Conservation (phyloP, 2,888 invertebrate species). For the Amblyjoppa proteus region DNA sequence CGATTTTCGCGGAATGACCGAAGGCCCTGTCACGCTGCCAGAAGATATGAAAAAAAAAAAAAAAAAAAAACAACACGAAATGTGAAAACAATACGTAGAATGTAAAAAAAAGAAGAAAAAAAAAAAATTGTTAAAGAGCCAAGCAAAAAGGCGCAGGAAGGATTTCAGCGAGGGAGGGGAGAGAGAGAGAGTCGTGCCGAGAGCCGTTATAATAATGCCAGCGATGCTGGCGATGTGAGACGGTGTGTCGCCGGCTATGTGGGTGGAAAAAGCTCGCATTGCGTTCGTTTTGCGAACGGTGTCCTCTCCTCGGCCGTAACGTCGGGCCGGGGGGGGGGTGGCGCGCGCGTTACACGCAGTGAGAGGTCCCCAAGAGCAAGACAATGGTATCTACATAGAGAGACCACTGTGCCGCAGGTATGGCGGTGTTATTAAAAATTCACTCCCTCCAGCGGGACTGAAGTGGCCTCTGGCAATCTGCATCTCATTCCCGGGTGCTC, state of each 20-base stretch:
- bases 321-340: constrained; percentile 1
- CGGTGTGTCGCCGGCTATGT: constrained; percentile 23
- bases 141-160: constrained; percentile 7
- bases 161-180: constrained; percentile 3
- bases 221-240: constrained; percentile 37
- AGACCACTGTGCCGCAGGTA: constrained; percentile 76
- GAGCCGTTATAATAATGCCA: constrained; percentile 32
- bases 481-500: constrained; percentile 83
- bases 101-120: background rate
- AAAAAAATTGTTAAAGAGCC: background rate
- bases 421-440: constrained; percentile 84
- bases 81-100: background rate
- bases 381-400: constrained; percentile 66
- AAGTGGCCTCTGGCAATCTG: constrained; percentile 85
- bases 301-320: constrained; percentile 9
- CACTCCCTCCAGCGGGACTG: constrained; percentile 82
- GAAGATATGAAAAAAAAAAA: constrained; percentile 22
- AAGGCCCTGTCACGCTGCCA: constrained; percentile 21
- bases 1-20: constrained; percentile 41
- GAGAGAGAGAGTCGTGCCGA: background rate
- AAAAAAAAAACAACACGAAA: background rate
- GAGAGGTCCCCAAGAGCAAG: constrained; percentile 55
- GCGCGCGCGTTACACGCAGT: constrained; percentile 48
- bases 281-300: constrained; percentile 51
- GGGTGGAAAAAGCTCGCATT: constrained; percentile 33